Base-by-base conservation (phyloP, 2,113 vertebrate genomes). In the Ancistrus triradiatus region DNA sequence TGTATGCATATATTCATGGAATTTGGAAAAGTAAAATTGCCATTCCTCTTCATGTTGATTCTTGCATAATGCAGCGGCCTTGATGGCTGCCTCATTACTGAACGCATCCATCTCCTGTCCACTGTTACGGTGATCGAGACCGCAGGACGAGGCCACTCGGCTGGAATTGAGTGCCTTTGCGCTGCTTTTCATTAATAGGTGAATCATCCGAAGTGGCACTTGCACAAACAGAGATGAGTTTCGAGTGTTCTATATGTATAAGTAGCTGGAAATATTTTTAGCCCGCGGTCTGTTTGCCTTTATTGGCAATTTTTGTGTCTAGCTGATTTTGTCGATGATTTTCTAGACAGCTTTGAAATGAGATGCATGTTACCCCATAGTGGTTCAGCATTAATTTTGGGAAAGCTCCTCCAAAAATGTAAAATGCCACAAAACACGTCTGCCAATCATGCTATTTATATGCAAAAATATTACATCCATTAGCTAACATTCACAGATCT, bases 1-100 rank as follows among this genome's bases (percentile, higher is more conserved):
- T 69, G 17, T 61, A 74, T 74, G 49, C 46, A 74, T 60, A 70
- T 70, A 74, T 74, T 74, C 72, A 74, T 74, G 48, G 51, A 57
- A 69, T 66, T 44, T 57, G n/a, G 18, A 24, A 5, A 37, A 44
- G 24, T 25, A 65, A 68, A 68, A 65, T 50, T 18, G 35, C 49
- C 38, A 7, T 37, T 46, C 43, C 24, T 47, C 35, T 25, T 35
- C 48, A 14, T 69, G 66, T 57, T 69, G 50, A 69, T 74, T 66
- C 66, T 67, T 65, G 57, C 66, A 74, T 74, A 74, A 69, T 69
- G 62, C 38, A 47, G 28, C 21, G 52, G 52, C 31, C 59, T 59
- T 64, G 42, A 63, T 53, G 28, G 19, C 33, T n/a, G 37, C n/a
- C 22, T 66, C 51, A 62, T 72, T 57, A 62, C 52, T 8, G 38